Evolutionary conservation across 37 sponge, comb jelly and placozoan genomes (phyloP), one percentile per base, ranked within the genome.

Genomic region (Corticium candelabrum): DNA sequence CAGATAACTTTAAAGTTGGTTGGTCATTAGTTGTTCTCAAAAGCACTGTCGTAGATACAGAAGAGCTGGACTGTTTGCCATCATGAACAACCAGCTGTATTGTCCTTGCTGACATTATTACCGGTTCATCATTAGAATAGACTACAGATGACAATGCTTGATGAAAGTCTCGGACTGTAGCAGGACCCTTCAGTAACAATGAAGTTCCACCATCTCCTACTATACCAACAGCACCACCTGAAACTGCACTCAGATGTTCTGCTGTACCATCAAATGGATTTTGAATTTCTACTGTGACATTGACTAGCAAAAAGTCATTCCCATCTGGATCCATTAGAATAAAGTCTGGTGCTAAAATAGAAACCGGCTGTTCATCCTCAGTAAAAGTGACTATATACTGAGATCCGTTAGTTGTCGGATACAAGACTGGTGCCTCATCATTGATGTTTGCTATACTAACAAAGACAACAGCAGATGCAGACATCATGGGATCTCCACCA

Each of bases 371-470:
- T 11, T 50, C 62, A 50, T 50, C 62, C 21, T 50, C 62, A 11
- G 11, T 21, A 50, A 50, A 50, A 50, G 21, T 50, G 62, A 50
- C 62, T 27, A 50, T 50, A 50, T 50, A 11, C 62, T 11, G 21
- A 11, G 62, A 27, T 11, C 11, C 21, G 21, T 50, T 50, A 27
- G 15, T 21, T 50, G 21, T 21, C 15, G 11, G 15, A 50, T 27
- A 50, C 21, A 50, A 21, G 21, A 50, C 11, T 21, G 62, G 62
- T 50, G 11, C 21, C 62, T 50, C 62, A 62, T 78, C 79, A 62
- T 78, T 78, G 39, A 41, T 57, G 41, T 78, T 56, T 3, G n/a
- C 15, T 29, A 78, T 37, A 27, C 7, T 7, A 69, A 78, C 56
- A n/a, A 21, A 41, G n/a, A 78, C 5, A 3, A 27, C 3, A n/a